A percentile compares a stretch with the other conserved stretches of the same genome.
Evolutionary conservation across 2,113 vertebrate genomes (phyloP).

Genomic region (Sander vitreus): DNA sequence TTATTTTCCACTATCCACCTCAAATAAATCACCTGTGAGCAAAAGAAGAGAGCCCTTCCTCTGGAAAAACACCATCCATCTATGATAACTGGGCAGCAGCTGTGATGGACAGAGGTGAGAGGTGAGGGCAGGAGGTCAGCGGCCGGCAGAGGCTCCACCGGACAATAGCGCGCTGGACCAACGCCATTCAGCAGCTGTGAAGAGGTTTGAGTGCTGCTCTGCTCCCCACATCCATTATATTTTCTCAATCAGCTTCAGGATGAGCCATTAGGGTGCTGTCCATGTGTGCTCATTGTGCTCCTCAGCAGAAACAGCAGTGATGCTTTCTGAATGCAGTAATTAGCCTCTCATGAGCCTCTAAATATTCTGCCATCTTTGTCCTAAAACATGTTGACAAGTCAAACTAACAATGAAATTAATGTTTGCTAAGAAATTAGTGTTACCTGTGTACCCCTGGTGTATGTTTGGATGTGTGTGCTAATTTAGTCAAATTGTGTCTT

Average conservation of each 20-base stretch:
- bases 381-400: not conserved
- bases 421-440: no score
- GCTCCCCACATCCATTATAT: slow-evolving; percentile 40
- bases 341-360: not conserved
- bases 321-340: slow-evolving; percentile 27
- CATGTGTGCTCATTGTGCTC: slow-evolving; percentile 1
- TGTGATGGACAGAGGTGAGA: slow-evolving; percentile 66
- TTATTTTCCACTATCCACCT: slow-evolving; percentile 17
- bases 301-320: not conserved
- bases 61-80: slow-evolving; percentile 34
- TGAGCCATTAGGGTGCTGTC: slow-evolving; percentile 29
- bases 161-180: slow-evolving; percentile 50
- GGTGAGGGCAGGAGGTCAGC: slow-evolving; percentile 57
- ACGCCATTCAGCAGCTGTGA: slow-evolving; percentile 44
- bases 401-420: no score
- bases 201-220: slow-evolving; percentile 39
- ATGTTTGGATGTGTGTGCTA: no score
- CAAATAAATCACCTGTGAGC: slow-evolving; percentile 38
- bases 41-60: slow-evolving; percentile 10
- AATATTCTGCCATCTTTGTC: slow-evolving; percentile 15
- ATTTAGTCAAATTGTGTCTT: no score
- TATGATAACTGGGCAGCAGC: slow-evolving; percentile 47
- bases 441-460: no score
- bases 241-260: slow-evolving; percentile 39
- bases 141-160: slow-evolving; percentile 44